Evolutionary conservation across 2,797 vertebrate species (phyloP).

Genomic region (Gephyroberyx darwinii): DNA sequence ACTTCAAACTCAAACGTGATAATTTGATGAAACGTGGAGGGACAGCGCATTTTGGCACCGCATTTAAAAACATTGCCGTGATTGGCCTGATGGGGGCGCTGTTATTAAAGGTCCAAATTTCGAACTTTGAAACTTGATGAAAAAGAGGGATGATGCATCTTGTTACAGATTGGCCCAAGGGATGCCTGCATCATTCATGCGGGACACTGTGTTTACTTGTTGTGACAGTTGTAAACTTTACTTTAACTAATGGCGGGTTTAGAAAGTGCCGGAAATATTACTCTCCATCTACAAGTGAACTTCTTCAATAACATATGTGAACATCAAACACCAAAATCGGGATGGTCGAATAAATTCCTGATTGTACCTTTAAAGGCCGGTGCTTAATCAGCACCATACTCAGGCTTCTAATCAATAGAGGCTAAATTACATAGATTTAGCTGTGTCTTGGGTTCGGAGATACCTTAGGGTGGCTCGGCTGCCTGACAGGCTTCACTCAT

Average conservation of each 20-base stretch:
- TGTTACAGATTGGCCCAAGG: not conserved
- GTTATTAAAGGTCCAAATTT: too few species aligned
- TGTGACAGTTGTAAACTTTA: not conserved
- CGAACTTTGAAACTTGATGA: too few species aligned
- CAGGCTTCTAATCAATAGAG: constrained; percentile 59
- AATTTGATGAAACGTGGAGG: too few species aligned
- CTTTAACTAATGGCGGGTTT: not conserved
- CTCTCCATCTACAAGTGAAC: constrained; percentile 48
- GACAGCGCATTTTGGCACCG: too few species aligned
- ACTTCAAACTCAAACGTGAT: too few species aligned
- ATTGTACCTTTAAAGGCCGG: constrained; percentile 50
- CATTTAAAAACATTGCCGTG: too few species aligned
- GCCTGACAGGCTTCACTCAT: constrained; percentile 64
- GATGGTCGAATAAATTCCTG: constrained; percentile 36
- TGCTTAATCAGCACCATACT: constrained; percentile 69
- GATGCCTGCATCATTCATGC: not conserved
- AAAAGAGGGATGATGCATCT: too few species aligned
- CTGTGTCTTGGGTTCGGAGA: constrained; percentile 30
- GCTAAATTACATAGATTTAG: constrained; percentile 48
- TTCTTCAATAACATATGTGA: constrained; percentile 7
- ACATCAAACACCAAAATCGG: constrained; percentile 45
- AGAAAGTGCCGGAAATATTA: not conserved
- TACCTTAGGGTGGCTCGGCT: constrained; percentile 32
- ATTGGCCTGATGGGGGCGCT: too few species aligned
- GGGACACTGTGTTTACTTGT: not conserved